These are phyloP conservation scores for Takifugu flavidus DNA, from an alignment of 2,113 vertebrate genomes.

Conservation along the genomic window DNA sequence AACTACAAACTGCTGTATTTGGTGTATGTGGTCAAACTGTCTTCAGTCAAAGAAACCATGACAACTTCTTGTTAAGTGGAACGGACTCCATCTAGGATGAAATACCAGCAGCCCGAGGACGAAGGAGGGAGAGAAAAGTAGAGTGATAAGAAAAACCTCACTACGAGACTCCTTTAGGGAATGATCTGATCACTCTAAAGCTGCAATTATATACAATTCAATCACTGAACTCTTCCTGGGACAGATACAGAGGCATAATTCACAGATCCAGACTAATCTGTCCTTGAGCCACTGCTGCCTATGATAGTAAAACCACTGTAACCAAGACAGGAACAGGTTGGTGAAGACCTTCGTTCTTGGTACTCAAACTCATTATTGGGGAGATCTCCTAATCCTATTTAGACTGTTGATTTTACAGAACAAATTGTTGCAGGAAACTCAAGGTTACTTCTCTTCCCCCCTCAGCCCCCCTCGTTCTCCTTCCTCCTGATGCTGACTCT, in stretches of 20 bases:
- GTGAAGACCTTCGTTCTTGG: not conserved
- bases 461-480: constrained; percentile 3
- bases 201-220: constrained; percentile 18
- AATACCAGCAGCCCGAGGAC: not conserved
- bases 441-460: not conserved
- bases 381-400: no score
- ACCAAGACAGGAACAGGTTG: constrained; percentile 10
- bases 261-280: constrained; percentile 25
- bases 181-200: constrained; percentile 36
- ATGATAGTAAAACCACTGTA: constrained; percentile 10
- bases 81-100: constrained; percentile 12
- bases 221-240: constrained; percentile 27
- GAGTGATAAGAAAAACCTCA: constrained; percentile 22
- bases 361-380: not conserved
- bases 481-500: not conserved
- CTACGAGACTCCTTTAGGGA: constrained; percentile 16
- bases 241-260: constrained; percentile 14
- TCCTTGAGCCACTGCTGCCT: constrained; percentile 4
- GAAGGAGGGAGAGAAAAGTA: not conserved
- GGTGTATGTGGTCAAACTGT: not conserved
- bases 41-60: not conserved
- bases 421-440: not conserved
- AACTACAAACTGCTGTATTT: no score
- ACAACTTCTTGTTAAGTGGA: constrained; percentile 6
- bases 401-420: no score